Base-by-base conservation (phyloP, 2,797 vertebrate species). In the Adelosebastes latens region DNA sequence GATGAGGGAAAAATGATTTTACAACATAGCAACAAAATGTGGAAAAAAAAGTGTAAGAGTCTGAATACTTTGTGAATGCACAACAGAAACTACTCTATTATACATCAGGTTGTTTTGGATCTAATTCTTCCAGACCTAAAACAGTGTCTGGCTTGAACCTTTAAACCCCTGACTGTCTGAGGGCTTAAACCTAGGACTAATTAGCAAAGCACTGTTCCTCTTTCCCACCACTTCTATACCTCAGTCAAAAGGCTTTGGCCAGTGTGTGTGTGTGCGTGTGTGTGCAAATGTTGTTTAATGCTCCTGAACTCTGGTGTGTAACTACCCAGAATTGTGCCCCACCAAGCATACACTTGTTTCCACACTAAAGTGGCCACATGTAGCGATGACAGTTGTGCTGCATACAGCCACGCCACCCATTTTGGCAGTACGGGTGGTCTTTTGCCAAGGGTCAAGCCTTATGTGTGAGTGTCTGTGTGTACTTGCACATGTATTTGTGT, bases 311-410 rank as follows among this genome's bases (percentile, higher is more conserved):
- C 42, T 61, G 49, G 12, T 83, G 74, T 72, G 75, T 61, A 59
- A 79, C 55, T 63, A 76, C 32, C 39, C 52, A 66, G 72, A 73
- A 68, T 72, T 77, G 42, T 75, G 87, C 75, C 83, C 63, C 32
- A 56, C 70, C 75, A 79, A 84, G 81, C 87, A 75, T 63, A 46
- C 86, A 74, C 67, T 81, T 79, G 55, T 62, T 80, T 85, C 90
- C 79, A 87, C 87, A 90, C 80, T 81, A 69, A 82, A 88, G 72
- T 79, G 71, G 72, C 76, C 78, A 74, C 83, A 83, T 80, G 87
- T 52, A 20, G 86, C 3, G 72, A 76, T 36, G 78, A 76, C 68
- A 75, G 79, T 81, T 77, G 75, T 46, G 69, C 56, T 7, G 63
- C 75, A 77, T 63, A 11, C 70, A 71, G 22, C 46, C 52, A 69